A percentile compares a stretch with the other conserved stretches of the same genome.
Conservation (phyloP, 1,140 invertebrate species). For the Maniola jurtina region DNA sequence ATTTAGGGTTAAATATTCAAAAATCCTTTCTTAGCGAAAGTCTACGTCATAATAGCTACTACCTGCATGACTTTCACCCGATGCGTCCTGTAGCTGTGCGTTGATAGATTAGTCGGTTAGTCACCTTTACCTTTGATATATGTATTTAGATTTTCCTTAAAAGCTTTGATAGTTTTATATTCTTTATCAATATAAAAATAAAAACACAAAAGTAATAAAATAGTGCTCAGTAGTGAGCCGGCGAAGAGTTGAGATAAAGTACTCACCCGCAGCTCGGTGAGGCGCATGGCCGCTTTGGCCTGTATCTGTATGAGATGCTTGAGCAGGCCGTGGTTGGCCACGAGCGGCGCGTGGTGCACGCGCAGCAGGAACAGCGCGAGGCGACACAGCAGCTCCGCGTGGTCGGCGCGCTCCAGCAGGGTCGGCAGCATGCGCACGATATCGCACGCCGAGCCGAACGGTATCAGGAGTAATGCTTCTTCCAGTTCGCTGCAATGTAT, state of each 20-base stretch:
- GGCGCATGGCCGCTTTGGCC: slow-evolving; percentile 79
- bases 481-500: slow-evolving; percentile 89
- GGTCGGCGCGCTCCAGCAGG: slow-evolving; percentile 17
- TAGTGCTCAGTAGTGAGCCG: too few species aligned
- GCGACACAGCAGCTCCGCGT: slow-evolving; percentile 87
- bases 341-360: slow-evolving; percentile 92
- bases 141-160: too few species aligned
- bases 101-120: too few species aligned
- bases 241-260: neutral
- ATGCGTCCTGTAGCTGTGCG: too few species aligned
- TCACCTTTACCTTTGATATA: too few species aligned
- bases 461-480: slow-evolving; percentile 91
- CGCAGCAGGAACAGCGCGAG: slow-evolving; percentile 89
- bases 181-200: too few species aligned
- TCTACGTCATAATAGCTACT: too few species aligned
- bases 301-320: slow-evolving; percentile 85
- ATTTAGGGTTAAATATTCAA: too few species aligned
- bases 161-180: too few species aligned
- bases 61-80: too few species aligned
- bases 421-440: slow-evolving; percentile 86
- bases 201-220: too few species aligned
- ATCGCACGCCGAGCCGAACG: slow-evolving; percentile 89
- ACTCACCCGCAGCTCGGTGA: slow-evolving; percentile 83
- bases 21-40: too few species aligned
- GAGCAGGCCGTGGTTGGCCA: slow-evolving; percentile 83